These are phyloP conservation scores for Macrotis lagotis DNA, from an alignment of 2,113 vertebrate species.

Conservation along the genomic window DNA sequence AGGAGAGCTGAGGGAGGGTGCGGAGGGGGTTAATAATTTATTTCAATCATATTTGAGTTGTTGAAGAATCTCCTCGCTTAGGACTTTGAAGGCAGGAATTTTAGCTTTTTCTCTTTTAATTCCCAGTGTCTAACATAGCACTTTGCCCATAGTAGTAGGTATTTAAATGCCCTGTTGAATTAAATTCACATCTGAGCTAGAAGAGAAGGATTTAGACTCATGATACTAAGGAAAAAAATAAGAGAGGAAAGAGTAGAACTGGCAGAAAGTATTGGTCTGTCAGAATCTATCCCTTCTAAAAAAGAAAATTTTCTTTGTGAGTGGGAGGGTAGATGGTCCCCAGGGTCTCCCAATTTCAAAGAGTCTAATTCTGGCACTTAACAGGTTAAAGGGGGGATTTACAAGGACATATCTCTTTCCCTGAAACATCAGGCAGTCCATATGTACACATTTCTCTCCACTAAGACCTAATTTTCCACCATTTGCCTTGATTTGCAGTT, in stretches of 20 bases:
- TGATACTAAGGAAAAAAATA: not conserved
- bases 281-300: not conserved
- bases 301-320: not conserved
- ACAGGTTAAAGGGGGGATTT: constrained; percentile 82
- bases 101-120: not conserved
- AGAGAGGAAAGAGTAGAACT: not conserved
- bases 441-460: constrained; percentile 85
- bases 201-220: not conserved
- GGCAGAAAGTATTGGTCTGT: not conserved
- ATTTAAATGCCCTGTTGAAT: not conserved
- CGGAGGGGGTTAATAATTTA: not conserved
- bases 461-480: constrained; percentile 86
- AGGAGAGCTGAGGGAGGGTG: not conserved
- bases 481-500: constrained; percentile 88
- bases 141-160: not conserved
- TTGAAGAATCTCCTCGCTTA: not conserved
- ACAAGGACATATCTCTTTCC: constrained; percentile 73
- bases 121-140: not conserved
- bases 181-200: not conserved
- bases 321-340: not conserved
- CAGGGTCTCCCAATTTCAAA: not conserved
- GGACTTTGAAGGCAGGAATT: not conserved
- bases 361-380: not conserved
- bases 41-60: not conserved
- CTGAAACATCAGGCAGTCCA: constrained; percentile 81